phyloP scores from a whole-genome alignment of 2,888 invertebrate genomes.

The Caenorhabditis doughertyi region DNA sequence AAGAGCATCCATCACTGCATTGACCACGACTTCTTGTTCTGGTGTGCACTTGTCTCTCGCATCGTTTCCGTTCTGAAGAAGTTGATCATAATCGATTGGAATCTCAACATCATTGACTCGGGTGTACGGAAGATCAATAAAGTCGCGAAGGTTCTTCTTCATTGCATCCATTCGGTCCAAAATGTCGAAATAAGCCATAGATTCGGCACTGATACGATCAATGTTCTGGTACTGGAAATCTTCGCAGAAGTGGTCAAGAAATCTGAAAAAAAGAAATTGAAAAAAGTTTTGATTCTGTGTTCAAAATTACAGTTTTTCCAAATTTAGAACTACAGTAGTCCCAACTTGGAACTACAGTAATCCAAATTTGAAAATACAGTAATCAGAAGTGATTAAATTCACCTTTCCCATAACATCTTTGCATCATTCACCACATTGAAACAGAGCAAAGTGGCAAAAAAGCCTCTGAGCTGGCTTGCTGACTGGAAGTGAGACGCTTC shows the following conservation, averaged over 20 bases:
- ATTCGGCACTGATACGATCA: neutral
- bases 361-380: neutral
- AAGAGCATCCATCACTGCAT: neutral
- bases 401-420: constrained; percentile 21
- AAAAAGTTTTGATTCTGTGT: too few species aligned
- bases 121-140: neutral
- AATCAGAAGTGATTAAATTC: neutral
- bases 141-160: too few species aligned
- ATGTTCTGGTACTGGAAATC: neutral
- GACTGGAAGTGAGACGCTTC: constrained; percentile 40
- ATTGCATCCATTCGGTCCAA: neutral
- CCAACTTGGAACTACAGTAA: neutral
- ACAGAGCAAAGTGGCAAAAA: constrained; percentile 31
- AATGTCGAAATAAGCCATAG: neutral
- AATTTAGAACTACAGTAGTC: too few species aligned
- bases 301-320: too few species aligned
- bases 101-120: neutral
- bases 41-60: neutral
- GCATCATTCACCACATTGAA: constrained; percentile 23
- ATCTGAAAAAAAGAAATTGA: neutral
- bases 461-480: constrained; percentile 31
- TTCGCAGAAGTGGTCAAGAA: neutral
- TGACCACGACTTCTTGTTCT: neutral
- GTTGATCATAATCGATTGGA: neutral
- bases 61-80: neutral